Evolutionary conservation across 2,888 invertebrate genomes (phyloP), one percentile per base, ranked within the genome.

Genomic region (Zaprionus obscuricornis): DNA sequence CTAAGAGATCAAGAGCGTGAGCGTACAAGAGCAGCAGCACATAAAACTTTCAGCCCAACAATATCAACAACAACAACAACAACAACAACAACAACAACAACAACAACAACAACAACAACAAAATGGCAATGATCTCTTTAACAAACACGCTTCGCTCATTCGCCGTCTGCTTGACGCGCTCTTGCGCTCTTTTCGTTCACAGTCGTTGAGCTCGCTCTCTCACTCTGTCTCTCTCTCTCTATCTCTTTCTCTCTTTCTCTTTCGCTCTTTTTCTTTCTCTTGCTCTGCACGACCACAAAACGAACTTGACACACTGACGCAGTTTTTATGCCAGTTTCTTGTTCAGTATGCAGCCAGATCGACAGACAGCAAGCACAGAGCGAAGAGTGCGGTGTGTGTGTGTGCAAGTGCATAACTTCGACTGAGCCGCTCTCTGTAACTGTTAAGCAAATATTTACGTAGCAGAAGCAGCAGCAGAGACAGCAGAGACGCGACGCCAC

Each of bases 231-330:
- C 22, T 66, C 60, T 45, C 49, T 17, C 16, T 33, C 29, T 45
- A 29, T 58, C 40, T 47, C 22, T 6, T 29, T 34, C 13, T 31
- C 36, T 39, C 17, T 22, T 39, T 50, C 58, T 26, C 10, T 31
- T 2, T 18, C 18, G 17, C 22, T 11, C 26, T 39, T 17, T 24
- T 43, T 45, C 31, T 59, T 3, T 8, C 14, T 26, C 29, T n/a
- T 18, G 36, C 27, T 18, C 13, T n/a, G 6, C 31, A 29, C 50
- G 45, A 51, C 67, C 59, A 54, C 70, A 70, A 83, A 69, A 77
- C 87, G 87, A 87, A 87, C 87, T 87, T 87, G 87, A 87, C 87
- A 87, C 75, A 87, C 85, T 87, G 86, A 85, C 88, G 87, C 78
- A 85, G 82, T 79, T 87, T 85, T 66, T 65, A 52, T 64, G 64